Evolutionary conservation across 2,797 vertebrate species (phyloP).

Genomic region (Scomberomorus guttatus): DNA sequence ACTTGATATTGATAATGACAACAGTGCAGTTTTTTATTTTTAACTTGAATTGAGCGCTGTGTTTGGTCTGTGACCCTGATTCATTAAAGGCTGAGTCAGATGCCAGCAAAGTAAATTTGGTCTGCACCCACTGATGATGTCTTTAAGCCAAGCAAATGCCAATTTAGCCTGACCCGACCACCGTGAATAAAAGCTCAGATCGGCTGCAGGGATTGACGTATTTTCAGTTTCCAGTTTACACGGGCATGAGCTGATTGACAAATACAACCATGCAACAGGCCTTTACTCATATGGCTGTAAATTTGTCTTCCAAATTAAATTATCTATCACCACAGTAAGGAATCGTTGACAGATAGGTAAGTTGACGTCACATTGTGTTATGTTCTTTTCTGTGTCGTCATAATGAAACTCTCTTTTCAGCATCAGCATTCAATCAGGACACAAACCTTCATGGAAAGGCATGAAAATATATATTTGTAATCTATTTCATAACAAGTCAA

Average conservation of each 20-base stretch:
- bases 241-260: neutral
- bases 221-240: neutral
- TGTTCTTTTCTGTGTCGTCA: neutral
- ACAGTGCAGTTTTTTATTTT: neutral
- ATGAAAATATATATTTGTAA: too few relatives aligned
- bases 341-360: neutral
- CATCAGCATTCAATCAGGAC: neutral
- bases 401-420: neutral
- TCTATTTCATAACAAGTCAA: too few relatives aligned
- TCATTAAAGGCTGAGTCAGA: conserved; percentile 47
- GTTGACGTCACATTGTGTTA: conserved; percentile 22
- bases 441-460: too few relatives aligned
- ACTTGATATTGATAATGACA: too few relatives aligned
- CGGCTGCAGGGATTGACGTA: neutral
- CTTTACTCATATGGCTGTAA: neutral
- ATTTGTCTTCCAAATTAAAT: too few relatives aligned
- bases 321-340: too few relatives aligned
- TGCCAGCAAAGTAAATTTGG: conserved; percentile 28
- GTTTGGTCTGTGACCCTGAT: conserved; percentile 37
- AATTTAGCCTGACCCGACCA: conserved; percentile 16
- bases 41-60: neutral
- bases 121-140: conserved; percentile 28
- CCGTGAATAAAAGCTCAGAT: neutral
- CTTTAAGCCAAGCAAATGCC: conserved; percentile 47
- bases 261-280: neutral